Evolutionary conservation across 2,888 invertebrate genomes (phyloP).

Genomic region (Molorchus minor): DNA sequence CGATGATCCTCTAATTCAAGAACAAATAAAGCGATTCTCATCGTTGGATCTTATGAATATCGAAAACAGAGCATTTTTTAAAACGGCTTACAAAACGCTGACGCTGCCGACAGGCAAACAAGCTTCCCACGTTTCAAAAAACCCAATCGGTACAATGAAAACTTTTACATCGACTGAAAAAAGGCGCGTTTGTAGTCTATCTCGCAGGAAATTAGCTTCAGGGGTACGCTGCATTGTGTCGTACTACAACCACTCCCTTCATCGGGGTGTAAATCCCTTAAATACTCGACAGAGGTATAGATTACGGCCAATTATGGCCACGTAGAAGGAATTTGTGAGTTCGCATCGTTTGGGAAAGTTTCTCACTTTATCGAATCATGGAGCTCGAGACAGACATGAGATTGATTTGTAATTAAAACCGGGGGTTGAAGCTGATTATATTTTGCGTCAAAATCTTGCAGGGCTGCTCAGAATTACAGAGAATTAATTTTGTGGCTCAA

Average conservation of each 20-base stretch:
- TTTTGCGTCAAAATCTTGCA: too few relatives aligned
- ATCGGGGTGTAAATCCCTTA: slow-evolving; percentile 2
- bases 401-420: too few relatives aligned
- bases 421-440: too few relatives aligned
- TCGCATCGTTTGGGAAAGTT: neutral
- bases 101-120: too few relatives aligned
- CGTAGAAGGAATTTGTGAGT: neutral
- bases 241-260: neutral
- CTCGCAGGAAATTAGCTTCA: slow-evolving; percentile 12
- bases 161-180: slow-evolving; percentile 1
- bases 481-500: too few relatives aligned
- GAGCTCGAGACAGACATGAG: neutral
- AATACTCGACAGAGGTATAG: slow-evolving; percentile 3
- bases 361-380: neutral
- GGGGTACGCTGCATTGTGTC: slow-evolving; percentile 1
- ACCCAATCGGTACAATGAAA: slow-evolving; percentile 5
- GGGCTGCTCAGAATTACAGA: too few relatives aligned
- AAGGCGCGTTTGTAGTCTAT: slow-evolving; percentile 1
- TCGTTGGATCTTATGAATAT: too few relatives aligned
- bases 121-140: neutral
- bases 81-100: neutral
- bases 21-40: too few relatives aligned
- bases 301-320: slow-evolving; percentile 14
- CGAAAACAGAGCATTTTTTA: neutral
- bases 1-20: too few relatives aligned